Conservation (phyloP, 2,888 invertebrate genomes). For the Spilosoma lubricipeda region DNA sequence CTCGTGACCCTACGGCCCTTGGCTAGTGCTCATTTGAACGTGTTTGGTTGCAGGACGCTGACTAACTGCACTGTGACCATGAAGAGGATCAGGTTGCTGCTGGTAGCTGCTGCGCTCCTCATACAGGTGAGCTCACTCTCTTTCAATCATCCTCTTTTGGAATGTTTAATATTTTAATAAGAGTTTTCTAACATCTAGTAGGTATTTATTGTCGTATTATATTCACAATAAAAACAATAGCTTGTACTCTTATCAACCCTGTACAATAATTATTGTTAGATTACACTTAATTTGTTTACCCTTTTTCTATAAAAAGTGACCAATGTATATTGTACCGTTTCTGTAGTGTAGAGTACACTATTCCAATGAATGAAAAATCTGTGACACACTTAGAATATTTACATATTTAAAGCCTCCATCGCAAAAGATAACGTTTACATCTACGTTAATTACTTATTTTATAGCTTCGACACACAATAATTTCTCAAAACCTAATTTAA, state of each 20-base stretch:
- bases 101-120: constrained; percentile 80
- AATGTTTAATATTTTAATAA: neutral
- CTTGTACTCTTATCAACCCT: too few relatives aligned
- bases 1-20: constrained; percentile 59
- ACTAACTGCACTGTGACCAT: constrained; percentile 79
- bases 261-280: neutral
- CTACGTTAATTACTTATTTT: neutral
- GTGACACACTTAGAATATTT: neutral
- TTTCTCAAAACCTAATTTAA: constrained; percentile 40
- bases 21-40: constrained; percentile 72
- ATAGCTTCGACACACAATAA: constrained; percentile 21
- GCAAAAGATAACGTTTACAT: neutral
- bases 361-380: neutral
- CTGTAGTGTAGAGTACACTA: neutral
- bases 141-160: neutral
- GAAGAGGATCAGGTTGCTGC: constrained; percentile 83
- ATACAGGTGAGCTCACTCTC: constrained; percentile 71
- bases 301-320: neutral
- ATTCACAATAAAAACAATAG: too few relatives aligned
- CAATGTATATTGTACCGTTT: neutral
- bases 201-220: too few relatives aligned
- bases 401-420: neutral
- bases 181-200: neutral
- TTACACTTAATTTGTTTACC: neutral
- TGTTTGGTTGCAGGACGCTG: constrained; percentile 81